Evolutionary conservation across 2,888 invertebrate species (phyloP).

Genomic region (Disparrhopalites patrizii): DNA sequence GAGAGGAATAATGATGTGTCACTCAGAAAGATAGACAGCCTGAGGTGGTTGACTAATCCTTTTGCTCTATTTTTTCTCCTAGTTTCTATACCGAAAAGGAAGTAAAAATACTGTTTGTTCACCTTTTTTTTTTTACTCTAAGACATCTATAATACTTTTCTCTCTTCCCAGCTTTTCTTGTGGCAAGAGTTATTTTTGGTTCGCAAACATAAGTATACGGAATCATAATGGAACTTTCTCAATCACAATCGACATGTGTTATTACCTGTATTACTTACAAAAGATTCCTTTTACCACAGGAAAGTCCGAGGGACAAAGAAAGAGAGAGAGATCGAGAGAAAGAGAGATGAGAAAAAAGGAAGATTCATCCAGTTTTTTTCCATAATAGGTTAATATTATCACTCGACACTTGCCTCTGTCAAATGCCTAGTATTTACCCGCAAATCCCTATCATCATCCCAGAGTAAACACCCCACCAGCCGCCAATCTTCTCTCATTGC

Average conservation of each 20-base stretch:
- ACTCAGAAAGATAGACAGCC: conserved; percentile 33
- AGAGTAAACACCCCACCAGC: conserved; percentile 12
- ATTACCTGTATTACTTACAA: too few species aligned
- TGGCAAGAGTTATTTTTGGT: too few species aligned
- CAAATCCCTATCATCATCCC: conserved; percentile 24
- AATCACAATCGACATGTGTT: too few species aligned
- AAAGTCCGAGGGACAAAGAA: too few species aligned
- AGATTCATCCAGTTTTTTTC: conserved; percentile 5
- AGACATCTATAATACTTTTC: too few species aligned
- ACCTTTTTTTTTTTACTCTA: too few species aligned
- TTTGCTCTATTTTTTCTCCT: too few species aligned
- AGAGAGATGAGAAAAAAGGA: not conserved
- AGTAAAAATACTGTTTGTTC: too few species aligned
- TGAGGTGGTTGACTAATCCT: conserved; percentile 17
- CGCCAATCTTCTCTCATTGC: conserved; percentile 24
- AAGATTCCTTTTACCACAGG: too few species aligned
- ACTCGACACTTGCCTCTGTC: conserved; percentile 28
- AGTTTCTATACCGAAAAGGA: too few species aligned
- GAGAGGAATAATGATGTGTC: conserved; percentile 36
- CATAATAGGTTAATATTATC: conserved; percentile 37
- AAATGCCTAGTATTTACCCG: conserved; percentile 15
- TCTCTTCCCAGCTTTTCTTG: too few species aligned
- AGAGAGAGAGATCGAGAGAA: conserved; percentile 1
- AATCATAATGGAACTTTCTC: conserved; percentile 12
- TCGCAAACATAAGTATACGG: too few species aligned